Evolutionary conservation across 2,888 invertebrate genomes (phyloP).

Genomic region (Amphipoea lucens): DNA sequence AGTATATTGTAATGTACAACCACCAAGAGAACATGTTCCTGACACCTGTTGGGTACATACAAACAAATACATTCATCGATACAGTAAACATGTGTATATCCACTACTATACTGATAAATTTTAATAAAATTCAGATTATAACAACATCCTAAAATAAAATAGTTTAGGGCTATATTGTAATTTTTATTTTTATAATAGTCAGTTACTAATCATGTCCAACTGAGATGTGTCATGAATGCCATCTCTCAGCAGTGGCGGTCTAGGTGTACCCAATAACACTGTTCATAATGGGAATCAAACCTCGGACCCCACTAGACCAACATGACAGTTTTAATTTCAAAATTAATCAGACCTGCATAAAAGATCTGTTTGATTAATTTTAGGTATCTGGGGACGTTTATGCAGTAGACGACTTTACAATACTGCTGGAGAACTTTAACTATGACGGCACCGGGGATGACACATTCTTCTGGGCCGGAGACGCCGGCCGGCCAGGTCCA

Average conservation of each 20-base stretch:
- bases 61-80: not conserved
- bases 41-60: not conserved
- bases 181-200: not conserved
- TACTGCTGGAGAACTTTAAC: constrained; percentile 94
- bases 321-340: not conserved
- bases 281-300: not conserved
- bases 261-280: not conserved
- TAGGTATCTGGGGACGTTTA: constrained; percentile 96
- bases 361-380: not conserved
- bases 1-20: not conserved
- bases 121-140: not conserved
- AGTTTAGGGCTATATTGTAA: not conserved
- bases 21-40: not conserved
- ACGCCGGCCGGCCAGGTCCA: constrained; percentile 95
- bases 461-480: constrained; percentile 98
- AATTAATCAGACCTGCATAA: not conserved
- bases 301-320: not conserved
- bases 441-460: constrained; percentile 98
- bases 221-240: not conserved
- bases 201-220: not conserved
- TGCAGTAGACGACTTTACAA: constrained; percentile 96
- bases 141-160: not conserved
- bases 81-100: not conserved
- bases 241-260: not conserved
- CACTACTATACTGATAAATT: not conserved